These are phyloP conservation scores for Serrognathus titanus DNA, from an alignment of 2,888 invertebrate genomes.

Conservation along the genomic window DNA sequence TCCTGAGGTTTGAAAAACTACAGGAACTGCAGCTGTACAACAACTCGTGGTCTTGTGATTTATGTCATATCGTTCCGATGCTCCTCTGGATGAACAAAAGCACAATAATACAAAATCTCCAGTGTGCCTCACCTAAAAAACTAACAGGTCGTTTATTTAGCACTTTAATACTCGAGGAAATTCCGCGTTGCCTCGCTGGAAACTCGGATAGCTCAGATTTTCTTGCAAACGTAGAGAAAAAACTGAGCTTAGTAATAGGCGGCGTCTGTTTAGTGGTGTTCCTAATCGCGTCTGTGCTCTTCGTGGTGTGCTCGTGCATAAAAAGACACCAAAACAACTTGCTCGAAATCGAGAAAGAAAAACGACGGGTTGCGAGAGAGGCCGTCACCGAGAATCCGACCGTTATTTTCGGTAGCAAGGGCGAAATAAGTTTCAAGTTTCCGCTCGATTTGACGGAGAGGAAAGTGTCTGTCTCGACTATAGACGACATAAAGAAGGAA, in stretches of 20 bases:
- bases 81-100: constrained; percentile 54
- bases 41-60: constrained; percentile 68
- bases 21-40: constrained; percentile 54
- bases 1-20: constrained; percentile 58
- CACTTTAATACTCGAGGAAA: constrained; percentile 42
- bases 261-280: constrained; percentile 51
- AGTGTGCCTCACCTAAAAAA: constrained; percentile 58
- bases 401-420: constrained; percentile 46
- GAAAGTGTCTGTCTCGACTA: constrained; percentile 47
- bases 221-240: constrained; percentile 42
- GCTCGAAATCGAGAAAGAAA: constrained; percentile 38
- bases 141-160: constrained; percentile 51
- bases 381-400: constrained; percentile 43
- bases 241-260: constrained; percentile 53
- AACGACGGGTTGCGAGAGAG: constrained; percentile 26
- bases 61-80: constrained; percentile 60
- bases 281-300: constrained; percentile 48
- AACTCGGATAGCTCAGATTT: constrained; percentile 48
- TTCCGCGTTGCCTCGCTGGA: constrained; percentile 47
- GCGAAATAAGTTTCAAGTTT: constrained; percentile 59
- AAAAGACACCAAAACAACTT: constrained; percentile 66
- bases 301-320: constrained; percentile 62
- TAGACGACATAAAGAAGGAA: constrained; percentile 48
- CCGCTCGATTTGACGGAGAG: constrained; percentile 49
- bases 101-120: constrained; percentile 53